Evolutionary conservation across 2,888 invertebrate species (phyloP), one percentile per base, ranked within the genome.

Genomic region (Elgonia sp.): DNA sequence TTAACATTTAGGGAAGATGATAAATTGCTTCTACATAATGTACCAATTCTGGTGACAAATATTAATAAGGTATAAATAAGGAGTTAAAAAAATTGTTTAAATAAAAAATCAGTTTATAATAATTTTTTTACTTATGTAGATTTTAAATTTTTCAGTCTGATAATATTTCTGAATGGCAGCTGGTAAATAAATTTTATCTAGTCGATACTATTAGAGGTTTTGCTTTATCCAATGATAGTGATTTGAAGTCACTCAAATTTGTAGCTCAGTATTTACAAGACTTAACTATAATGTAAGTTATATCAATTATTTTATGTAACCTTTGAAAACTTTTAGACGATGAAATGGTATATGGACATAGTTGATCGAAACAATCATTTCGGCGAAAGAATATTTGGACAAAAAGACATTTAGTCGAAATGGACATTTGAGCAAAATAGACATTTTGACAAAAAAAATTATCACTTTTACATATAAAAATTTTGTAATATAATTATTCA

Each of bases 131-230:
- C 10, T 12, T 46, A 46, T 12, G 2, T 46, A 46, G 2, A 16
- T 40, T 39, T 50, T 60, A 39, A 46, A 55, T 72, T 86, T 62
- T 75, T 14, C 65, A 91, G 91, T 75, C 90, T 53, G 82, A 89
- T 39, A 89, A 94, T 86, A 92, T 94, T 62, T 95, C 95, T 46
- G 95, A 96, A 63, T 97, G 97, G 97, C 95, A 96, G 91, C 93
- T 97, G 46, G 96, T 96, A 0, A 95, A 96, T 89, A 95, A 97
- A 85, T 97, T 97, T 93, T 97, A 97, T 93, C 91, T 97, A 9
- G 95, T 97, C 69, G 97, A 97, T 92, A 96, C 95, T 76, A 91
- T 95, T 18, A 95, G 95, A 89, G 95, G 95, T 39, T 93, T 91
- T 46, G 91, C 89, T 83, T 87, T 92, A 55, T 91, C 90, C 57